Base-by-base conservation (phyloP, 2,888 invertebrate genomes). In the Lapara coniferarum region DNA sequence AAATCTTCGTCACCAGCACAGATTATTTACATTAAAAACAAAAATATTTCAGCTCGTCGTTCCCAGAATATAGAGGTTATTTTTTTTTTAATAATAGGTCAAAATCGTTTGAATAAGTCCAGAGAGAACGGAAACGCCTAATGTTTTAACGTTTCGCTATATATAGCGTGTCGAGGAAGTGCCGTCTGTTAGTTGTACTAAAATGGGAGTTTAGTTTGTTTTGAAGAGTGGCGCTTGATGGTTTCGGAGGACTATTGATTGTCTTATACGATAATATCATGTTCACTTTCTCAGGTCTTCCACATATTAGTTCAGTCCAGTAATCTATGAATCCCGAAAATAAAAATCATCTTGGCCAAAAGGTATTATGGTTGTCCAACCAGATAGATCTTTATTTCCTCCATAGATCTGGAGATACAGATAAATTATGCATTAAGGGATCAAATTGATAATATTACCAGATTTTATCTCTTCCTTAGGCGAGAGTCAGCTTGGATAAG, bases 21-120 rank as follows among this genome's bases (percentile, higher is more conserved):
- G 8, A 37, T 37, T 37, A 37, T 7, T 37, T 5, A 25, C 46
- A 13, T 13, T 51, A 13, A 51, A 51, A 51, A 55, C 10, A 19
- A 55, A 19, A 55, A 55, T n/a, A 19, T 55, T 25, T 46, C 56
- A 12, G 46, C 2, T 2, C 30, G 14, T 25, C 37, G 55, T 46
- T 13, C 53, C 16, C 44, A 49, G 1, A 49, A 55, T 57, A 67
- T 56, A 13, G 44, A 67, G 56, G 56, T 67, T 19, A 67, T 1
- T 30, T 19, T 55, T 55, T 53, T 12, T 53, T 49, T 49, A 57
- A 30, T 57, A 67, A 67, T 67, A 67, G 67, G 67, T 67, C 67
- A 67, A 67, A 67, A 67, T 25, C 67, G 30, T 67, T 57, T 49
- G 49, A 25, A 49, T 67, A 49, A 25, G 56, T 67, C 37, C 49